Conservation (phyloP, 1,140 invertebrate species). For the Ostrea edulis region DNA sequence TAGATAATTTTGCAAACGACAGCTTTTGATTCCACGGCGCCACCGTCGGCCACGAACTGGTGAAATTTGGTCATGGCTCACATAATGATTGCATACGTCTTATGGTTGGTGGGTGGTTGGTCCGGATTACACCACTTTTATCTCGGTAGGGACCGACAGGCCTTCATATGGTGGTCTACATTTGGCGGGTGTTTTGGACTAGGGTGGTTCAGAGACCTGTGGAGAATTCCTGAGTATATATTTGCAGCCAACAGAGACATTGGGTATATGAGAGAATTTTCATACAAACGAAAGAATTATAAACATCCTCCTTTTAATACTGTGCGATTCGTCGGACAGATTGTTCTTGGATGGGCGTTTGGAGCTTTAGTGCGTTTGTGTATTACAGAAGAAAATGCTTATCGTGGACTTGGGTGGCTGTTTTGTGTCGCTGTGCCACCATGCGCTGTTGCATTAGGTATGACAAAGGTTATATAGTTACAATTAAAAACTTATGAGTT, state of each 20-base stretch:
- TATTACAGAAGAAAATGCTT: slow-evolving; percentile 84
- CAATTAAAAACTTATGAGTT: no score
- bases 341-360: slow-evolving; percentile 87
- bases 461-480: slow-evolving; percentile 55
- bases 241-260: slow-evolving; percentile 91
- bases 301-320: slow-evolving; percentile 90
- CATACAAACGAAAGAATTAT: slow-evolving; percentile 83
- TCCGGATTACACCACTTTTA: slow-evolving; percentile 96
- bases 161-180: slow-evolving; percentile 92
- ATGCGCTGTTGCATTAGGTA: slow-evolving; percentile 87
- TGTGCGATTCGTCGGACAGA: slow-evolving; percentile 87
- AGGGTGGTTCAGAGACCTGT: slow-evolving; percentile 93
- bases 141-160: slow-evolving; percentile 92
- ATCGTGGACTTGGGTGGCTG: slow-evolving; percentile 52
- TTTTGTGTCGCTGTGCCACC: slow-evolving; percentile 81
- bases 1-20: background rate
- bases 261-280: slow-evolving; percentile 85
- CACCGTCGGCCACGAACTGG: background rate
- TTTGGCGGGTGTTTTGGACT: slow-evolving; percentile 91
- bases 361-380: slow-evolving; percentile 87
- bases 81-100: slow-evolving; percentile 87
- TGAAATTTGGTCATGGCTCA: slow-evolving; percentile 78
- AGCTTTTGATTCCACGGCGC: background rate
- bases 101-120: slow-evolving; percentile 92
- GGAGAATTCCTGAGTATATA: slow-evolving; percentile 92